Evolutionary conservation across 2,113 vertebrate species (phyloP).

Genomic region (Alces alces): DNA sequence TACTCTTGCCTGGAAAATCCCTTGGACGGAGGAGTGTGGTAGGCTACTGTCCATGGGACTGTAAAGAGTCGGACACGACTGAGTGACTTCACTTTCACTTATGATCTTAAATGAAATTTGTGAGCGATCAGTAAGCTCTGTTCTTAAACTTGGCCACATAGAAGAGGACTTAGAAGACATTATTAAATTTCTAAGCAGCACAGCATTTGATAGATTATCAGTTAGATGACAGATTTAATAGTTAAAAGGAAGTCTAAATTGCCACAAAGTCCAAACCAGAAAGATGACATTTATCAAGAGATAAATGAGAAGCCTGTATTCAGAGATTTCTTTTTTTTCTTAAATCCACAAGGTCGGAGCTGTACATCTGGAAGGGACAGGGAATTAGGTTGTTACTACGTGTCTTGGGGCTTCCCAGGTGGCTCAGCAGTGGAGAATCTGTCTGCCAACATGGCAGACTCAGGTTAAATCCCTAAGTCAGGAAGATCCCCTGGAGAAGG

Average conservation of each 20-base stretch:
- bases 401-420: neutral
- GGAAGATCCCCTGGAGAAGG: neutral
- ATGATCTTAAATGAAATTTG: neutral
- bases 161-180: neutral
- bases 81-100: neutral
- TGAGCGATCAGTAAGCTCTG: neutral
- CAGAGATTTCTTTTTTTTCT: neutral
- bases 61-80: accelerated
- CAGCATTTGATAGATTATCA: neutral
- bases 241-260: neutral
- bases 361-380: neutral
- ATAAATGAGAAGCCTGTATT: neutral
- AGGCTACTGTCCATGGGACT: neutral
- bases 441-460: neutral
- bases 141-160: neutral
- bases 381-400: accelerated
- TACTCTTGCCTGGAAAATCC: neutral
- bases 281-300: neutral
- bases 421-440: neutral
- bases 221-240: neutral
- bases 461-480: neutral
- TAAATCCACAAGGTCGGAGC: neutral
- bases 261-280: neutral
- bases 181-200: neutral
- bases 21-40: neutral